Base-by-base conservation (phyloP, 2,797 vertebrate species). In the Macroramphosus scolopax region DNA sequence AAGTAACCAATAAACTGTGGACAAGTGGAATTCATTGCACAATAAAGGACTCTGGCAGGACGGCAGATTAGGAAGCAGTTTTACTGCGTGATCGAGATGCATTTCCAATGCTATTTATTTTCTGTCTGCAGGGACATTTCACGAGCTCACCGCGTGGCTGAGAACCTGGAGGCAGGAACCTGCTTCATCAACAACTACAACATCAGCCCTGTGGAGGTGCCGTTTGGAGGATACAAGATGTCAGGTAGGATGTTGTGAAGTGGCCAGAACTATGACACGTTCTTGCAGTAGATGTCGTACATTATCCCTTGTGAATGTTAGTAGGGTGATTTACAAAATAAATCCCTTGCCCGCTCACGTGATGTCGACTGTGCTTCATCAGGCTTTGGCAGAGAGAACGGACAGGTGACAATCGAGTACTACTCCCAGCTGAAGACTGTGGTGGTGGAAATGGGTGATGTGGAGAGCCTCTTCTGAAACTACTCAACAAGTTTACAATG, bases 101-200 rank as follows among this genome's bases (percentile, higher is more conserved):
- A 0, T 25, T 17, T 17, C 5, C 9, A 17, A 3, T 35, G 5
- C 4, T 8, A 9, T 5, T 3, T n/a, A 16, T 12, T 29, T 32
- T 38, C 20, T 16, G 6, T 15, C 28, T 46, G 6, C 49, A 98
- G 97, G 80, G 95, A 99, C 62, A 82, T 99, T 54, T 88, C 94
- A 48, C 89, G 95, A 34, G 97, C 96, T 17, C 96, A 98, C 67
- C 90, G 96, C 5, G 88, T 98, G 57, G 95, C 85, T 8, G 93
- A 77, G 10, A 92, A 84, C 44, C 81, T 98, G n/a, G 90, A 99
- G 74, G 94, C 92, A 0, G 97, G 97, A 6, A 92, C 92, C 18
- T 97, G 95, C 82, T 99, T 89, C 83, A 92, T 99, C 50, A 99
- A 99, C 83, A 99, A 97, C 87, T 99, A 98, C 82, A 98, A 97